These are phyloP conservation scores for Drosophila ustulata DNA, from an alignment of 2,888 invertebrate genomes.

Conservation along the genomic window DNA sequence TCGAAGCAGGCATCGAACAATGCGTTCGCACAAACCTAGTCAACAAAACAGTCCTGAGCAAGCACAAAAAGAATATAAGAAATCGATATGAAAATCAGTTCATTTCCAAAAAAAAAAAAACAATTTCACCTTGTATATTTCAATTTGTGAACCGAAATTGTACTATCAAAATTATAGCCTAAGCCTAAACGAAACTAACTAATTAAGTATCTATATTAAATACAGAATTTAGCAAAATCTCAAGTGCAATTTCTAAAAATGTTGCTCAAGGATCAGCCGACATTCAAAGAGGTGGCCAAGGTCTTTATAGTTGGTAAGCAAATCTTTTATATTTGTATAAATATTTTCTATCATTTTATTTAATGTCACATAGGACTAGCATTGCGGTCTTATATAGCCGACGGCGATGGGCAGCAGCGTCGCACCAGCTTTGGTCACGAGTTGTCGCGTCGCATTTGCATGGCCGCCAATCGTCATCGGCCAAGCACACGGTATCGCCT, in stretches of 20 bases:
- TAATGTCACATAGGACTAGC: constrained; percentile 47
- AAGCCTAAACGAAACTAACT: not conserved
- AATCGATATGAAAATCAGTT: constrained; percentile 20
- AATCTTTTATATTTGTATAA: not conserved
- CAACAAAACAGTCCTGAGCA: not conserved
- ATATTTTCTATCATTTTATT: not conserved
- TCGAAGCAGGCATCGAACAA: not conserved
- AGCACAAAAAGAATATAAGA: not conserved
- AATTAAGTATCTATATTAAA: not conserved
- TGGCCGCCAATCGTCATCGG: constrained; percentile 27
- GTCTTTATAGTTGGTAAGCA: constrained; percentile 52
- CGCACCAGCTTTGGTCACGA: constrained; percentile 55
- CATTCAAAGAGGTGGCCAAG: constrained; percentile 49
- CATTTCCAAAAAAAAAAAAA: not conserved
- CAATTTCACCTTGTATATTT: not conserved
- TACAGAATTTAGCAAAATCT: not conserved
- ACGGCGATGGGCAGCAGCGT: constrained; percentile 33
- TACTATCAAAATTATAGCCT: constrained; percentile 42
- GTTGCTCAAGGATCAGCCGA: constrained; percentile 50
- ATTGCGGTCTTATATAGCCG: constrained; percentile 49
- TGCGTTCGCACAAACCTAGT: not conserved
- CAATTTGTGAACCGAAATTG: constrained; percentile 31
- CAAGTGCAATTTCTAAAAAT: constrained; percentile 10
- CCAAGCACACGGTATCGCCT: constrained; percentile 3
- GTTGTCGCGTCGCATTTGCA: constrained; percentile 34